These are phyloP conservation scores for Caretta caretta DNA, from an alignment of 2,113 vertebrate genomes.

Conservation along the genomic window DNA sequence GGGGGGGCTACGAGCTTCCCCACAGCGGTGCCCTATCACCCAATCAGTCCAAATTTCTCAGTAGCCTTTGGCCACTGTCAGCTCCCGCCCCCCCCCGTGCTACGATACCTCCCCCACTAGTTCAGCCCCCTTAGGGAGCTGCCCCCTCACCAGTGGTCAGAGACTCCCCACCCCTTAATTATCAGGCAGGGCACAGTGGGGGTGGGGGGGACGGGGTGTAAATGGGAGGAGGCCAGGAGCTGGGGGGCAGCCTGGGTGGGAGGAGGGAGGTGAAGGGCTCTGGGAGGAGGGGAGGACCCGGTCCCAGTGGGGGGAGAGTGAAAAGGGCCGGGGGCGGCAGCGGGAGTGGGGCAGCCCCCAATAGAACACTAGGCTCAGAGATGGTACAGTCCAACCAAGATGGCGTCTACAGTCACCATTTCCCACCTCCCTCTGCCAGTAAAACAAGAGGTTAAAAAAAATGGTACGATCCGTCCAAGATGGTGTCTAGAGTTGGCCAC, in stretches of 20 bases:
- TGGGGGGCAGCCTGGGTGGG: not conserved
- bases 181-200: not conserved
- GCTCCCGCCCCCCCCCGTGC: not conserved
- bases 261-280: not conserved
- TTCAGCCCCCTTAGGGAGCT: not conserved
- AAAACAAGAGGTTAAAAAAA: not conserved
- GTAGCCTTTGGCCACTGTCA: not conserved
- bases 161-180: not conserved
- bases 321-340: not conserved
- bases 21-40: not conserved
- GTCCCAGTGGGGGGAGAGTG: not conserved
- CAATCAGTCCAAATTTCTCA: not conserved
- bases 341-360: not conserved
- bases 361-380: not conserved
- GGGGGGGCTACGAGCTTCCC: too few species aligned
- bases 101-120: not conserved
- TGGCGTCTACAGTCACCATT: not conserved
- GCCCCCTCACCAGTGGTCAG: not conserved
- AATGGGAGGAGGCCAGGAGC: not conserved
- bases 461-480: not conserved
- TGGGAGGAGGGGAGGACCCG: too few species aligned
- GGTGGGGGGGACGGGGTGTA: not conserved
- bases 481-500: not conserved
- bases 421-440: not conserved
- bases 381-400: not conserved